A percentile compares a stretch with the other conserved stretches of the same genome.
phyloP scores from a whole-genome alignment of 2,113 vertebrate species.

The Nettapus auritus region DNA sequence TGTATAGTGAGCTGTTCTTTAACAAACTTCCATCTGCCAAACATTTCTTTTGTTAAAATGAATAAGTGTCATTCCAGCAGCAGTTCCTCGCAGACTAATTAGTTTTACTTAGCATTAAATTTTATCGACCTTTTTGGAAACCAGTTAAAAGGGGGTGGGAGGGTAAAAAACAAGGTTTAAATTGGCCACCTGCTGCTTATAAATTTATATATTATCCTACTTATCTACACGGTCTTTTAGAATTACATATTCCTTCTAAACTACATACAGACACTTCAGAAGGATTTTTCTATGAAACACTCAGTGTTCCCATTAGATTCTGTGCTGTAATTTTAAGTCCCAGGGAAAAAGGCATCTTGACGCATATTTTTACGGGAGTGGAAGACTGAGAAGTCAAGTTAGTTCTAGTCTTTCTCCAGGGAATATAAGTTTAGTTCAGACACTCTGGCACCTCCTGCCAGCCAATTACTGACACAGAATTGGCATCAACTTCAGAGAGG shows the following conservation, averaged over 20 bases:
- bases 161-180: background rate
- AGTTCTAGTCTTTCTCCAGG: slow-evolving; percentile 46
- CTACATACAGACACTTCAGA: background rate
- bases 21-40: slow-evolving; percentile 39
- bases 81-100: slow-evolving; percentile 59
- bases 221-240: slow-evolving; percentile 33
- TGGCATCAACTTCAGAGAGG: slow-evolving; percentile 57
- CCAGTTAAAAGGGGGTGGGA: background rate
- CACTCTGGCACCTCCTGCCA: slow-evolving; percentile 49
- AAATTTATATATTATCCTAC: slow-evolving; percentile 40
- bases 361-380: background rate
- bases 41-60: slow-evolving; percentile 43
- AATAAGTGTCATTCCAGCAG: slow-evolving; percentile 58
- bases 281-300: slow-evolving; percentile 41
- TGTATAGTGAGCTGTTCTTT: slow-evolving; percentile 48
- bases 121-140: slow-evolving; percentile 31
- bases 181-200: slow-evolving; percentile 38
- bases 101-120: slow-evolving; percentile 50
- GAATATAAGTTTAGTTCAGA: slow-evolving; percentile 28
- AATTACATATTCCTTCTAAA: slow-evolving; percentile 49
- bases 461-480: slow-evolving; percentile 42
- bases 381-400: slow-evolving; percentile 12
- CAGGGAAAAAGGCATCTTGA: slow-evolving; percentile 32
- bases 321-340: slow-evolving; percentile 22
- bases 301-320: slow-evolving; percentile 29